Evolutionary conservation across 1,140 invertebrate genomes (phyloP), one percentile per base, ranked within the genome.

Genomic region (Drosophila santomea): DNA sequence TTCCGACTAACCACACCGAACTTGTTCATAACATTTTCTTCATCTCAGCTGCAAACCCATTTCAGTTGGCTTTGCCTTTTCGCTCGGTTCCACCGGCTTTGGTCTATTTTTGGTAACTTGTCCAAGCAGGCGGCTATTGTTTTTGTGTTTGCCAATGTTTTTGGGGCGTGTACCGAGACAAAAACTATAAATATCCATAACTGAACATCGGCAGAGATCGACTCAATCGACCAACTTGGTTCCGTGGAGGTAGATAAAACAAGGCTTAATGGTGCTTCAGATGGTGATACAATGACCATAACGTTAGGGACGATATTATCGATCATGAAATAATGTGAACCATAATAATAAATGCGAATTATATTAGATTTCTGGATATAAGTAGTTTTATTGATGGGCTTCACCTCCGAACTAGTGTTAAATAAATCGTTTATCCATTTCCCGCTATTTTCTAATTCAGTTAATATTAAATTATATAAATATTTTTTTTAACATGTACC

Each of bases 41-140:
- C 41, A 44, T 35, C 47, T 56, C 23, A 47, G 63, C 43, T 39
- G 51, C 43, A 15, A 55, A 20, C 41, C 67, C 56, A 69, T 69
- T 39, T 23, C 25, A 69, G 67, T 38, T 44, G 38, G 39, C 67
- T 55, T 56, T 56, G 67, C 43, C 50, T 71, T 56, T 69, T 71
- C 44, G 51, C 43, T 71, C 25, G 63, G 20, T 36, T 66, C 45
- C 44, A 57, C 45, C 71, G 47, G 41, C 54, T 66, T 41, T 78
- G 83, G 79, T 86, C 82, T 86, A 88, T 86, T 86, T 88, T 86
- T 86, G 82, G 82, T 86, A 88, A 88, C 83, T 86, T 83, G 82
- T 86, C 79, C 77, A 81, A 71, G 72, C 83, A 74, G 81, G 74
- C 82, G 38, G 78, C 60, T 69, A 66, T 78, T 78, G 50, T 62